Percentiles rank a stretch among this genome's conserved stretches.
phyloP scores from a whole-genome alignment of 2,888 invertebrate genomes.

The Euproctis similis region DNA sequence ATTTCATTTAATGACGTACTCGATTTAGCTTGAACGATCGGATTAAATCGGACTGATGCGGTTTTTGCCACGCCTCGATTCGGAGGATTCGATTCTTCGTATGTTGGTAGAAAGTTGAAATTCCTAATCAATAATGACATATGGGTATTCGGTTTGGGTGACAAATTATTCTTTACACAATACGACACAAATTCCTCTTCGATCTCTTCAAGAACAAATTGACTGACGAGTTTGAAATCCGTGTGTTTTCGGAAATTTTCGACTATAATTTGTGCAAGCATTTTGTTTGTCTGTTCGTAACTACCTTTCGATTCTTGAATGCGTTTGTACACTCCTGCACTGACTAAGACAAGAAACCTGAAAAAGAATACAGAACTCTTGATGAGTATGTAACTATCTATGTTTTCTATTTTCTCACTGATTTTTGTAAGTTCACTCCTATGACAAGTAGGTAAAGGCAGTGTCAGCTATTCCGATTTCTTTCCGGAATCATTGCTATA shows the following conservation, averaged over 20 bases:
- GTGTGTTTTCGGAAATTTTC: constrained; percentile 88
- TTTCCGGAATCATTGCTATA: no score
- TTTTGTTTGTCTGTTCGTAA: constrained; percentile 86
- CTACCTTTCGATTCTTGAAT: constrained; percentile 83
- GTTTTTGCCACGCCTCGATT: constrained; percentile 56
- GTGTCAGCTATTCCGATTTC: no score
- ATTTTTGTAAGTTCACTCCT: no score
- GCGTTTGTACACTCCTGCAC: constrained; percentile 88
- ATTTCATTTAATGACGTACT: constrained; percentile 58
- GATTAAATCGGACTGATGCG: constrained; percentile 77
- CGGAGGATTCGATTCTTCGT: constrained; percentile 23
- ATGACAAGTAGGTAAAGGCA: no score
- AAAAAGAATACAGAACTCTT: no score
- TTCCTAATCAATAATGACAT: constrained; percentile 90
- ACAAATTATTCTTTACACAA: constrained; percentile 76
- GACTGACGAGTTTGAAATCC: constrained; percentile 87
- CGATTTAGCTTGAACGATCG: constrained; percentile 74
- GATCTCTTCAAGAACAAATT: constrained; percentile 89
- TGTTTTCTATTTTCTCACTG: no score
- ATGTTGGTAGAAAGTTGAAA: constrained; percentile 86
- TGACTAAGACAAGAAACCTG: constrained; percentile 88
- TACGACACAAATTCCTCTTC: constrained; percentile 88
- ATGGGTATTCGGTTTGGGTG: constrained; percentile 82
- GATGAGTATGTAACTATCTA: no score
- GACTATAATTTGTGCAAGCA: constrained; percentile 85